A percentile compares a stretch with the other conserved stretches of the same genome.
Conservation (phyloP, 2,113 vertebrate genomes). For the Chaenogobius annularis region DNA sequence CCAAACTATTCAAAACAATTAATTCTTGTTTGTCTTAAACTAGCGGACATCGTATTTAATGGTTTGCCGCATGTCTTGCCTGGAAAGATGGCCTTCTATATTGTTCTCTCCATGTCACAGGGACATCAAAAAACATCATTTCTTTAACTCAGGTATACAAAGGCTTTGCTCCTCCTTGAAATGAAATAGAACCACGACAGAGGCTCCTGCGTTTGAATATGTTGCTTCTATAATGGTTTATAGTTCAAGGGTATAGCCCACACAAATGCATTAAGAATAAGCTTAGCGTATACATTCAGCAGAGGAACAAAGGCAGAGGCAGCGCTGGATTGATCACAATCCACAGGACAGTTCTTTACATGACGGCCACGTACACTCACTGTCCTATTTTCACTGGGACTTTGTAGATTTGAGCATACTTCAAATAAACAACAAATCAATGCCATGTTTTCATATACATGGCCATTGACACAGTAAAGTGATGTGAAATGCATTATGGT, state of each 20-base stretch:
- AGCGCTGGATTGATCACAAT: constrained; percentile 40
- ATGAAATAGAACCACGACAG: constrained; percentile 39
- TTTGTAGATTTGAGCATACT: constrained; percentile 43
- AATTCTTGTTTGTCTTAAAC: constrained; percentile 43
- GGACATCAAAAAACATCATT: constrained; percentile 58
- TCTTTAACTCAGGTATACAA: constrained; percentile 60
- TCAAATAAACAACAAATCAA: constrained; percentile 42
- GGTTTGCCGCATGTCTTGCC: constrained; percentile 34
- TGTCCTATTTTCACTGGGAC: constrained; percentile 19
- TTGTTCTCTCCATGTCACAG: constrained; percentile 46
- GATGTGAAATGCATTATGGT: constrained; percentile 11
- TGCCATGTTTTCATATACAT: constrained; percentile 19
- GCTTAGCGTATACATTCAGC: constrained; percentile 43
- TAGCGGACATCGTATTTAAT: constrained; percentile 44
- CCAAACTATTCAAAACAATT: constrained; percentile 37
- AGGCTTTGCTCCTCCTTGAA: constrained; percentile 34
- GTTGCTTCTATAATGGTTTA: constrained; percentile 12
- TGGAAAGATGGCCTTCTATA: constrained; percentile 61
- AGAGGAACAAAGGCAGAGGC: constrained; percentile 38
- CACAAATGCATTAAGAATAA: constrained; percentile 49
- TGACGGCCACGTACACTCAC: constrained; percentile 20
- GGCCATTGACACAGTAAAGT: constrained; percentile 18
- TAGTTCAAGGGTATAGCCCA: constrained; percentile 64
- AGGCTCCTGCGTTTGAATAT: constrained; percentile 14
- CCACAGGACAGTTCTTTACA: constrained; percentile 7